Evolutionary conservation across 2,797 vertebrate species (phyloP).

Genomic region (Sternarchorhynchus goeldii): DNA sequence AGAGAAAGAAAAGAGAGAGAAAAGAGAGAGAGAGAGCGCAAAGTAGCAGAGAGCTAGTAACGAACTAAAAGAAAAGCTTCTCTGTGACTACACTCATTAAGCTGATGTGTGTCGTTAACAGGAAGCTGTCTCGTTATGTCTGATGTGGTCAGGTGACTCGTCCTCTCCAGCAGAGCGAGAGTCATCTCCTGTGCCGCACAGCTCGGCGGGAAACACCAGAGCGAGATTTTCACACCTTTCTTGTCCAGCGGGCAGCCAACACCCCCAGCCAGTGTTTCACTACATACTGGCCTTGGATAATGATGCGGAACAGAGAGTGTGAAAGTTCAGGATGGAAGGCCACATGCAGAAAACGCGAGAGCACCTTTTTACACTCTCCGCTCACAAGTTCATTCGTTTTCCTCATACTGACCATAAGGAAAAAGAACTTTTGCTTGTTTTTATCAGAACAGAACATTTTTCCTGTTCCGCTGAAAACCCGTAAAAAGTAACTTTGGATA

Average conservation of each 20-base stretch:
- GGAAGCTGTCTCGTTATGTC: conserved; percentile 46
- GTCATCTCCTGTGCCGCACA: conserved; percentile 37
- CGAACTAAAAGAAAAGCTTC: conserved; percentile 20
- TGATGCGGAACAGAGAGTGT: conserved; percentile 35
- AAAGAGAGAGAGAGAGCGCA: conserved; percentile 10
- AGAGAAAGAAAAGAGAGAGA: neutral
- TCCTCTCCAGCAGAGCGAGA: conserved; percentile 35
- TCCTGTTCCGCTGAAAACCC: neutral
- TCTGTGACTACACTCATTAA: conserved; percentile 51
- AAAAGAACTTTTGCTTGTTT: neutral
- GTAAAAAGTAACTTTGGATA: too few relatives aligned
- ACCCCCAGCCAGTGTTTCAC: conserved; percentile 29
- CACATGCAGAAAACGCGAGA: neutral
- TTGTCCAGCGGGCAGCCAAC: conserved; percentile 19
- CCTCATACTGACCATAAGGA: too few relatives aligned
- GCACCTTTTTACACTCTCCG: neutral
- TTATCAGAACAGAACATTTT: neutral
- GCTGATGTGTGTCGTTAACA: conserved; percentile 56
- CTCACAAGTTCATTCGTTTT: neutral
- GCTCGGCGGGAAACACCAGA: conserved; percentile 27
- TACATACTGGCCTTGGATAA: conserved; percentile 45
- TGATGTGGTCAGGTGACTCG: conserved; percentile 41
- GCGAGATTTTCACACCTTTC: conserved; percentile 23
- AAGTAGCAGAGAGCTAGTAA: conserved; percentile 23
- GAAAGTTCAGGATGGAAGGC: conserved; percentile 26